Base-by-base conservation (phyloP, 2,797 vertebrate genomes). In the Staurois parvus region DNA sequence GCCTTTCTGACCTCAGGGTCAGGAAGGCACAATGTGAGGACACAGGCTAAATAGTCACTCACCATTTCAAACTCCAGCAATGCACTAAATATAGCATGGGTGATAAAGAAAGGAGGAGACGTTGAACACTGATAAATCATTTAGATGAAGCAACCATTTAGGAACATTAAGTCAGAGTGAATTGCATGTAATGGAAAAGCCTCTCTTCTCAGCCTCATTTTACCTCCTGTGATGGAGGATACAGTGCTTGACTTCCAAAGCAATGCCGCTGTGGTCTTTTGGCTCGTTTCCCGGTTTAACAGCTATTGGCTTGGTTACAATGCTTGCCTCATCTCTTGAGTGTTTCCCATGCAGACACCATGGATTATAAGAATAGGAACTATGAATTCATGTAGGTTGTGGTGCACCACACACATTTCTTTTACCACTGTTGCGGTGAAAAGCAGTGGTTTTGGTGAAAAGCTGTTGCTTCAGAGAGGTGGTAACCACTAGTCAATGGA, bases 1-100 rank as follows among this genome's bases (percentile, higher is more conserved):
- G 70, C 66, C 76, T 83, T 74, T 74, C 34, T 68, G 48, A 78
- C 62, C 29, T 66, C 34, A 13, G 59, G 48, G 26, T 69, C 76
- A 79, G 72, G 3, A 73, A 52, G 48, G 64, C 37, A 10, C 17
- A 30, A n/a, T 28, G 32, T 68, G 17, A 75, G 75, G 59, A 83
- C 70, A 67, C 37, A 52, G 67, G 37, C 68, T 83, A 68, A 83
- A 72, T 67, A 42, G 37, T 75, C 40, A 75, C 70, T 87, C 76
- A 82, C 81, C 81, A 87, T 68, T 74, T 74, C 42, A 56, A 87
- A 59, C 85, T 87, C 85, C 81, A 87, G 85, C 85, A 84, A 83
- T 84, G 81, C 85, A 86, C 80, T 86, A 40, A 73, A 83, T 24
- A 68, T 37, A 59, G 85, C 85, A 87, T 87, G 85, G 76, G 62